Evolutionary conservation across 2,113 vertebrate species (phyloP), one percentile per base, ranked within the genome.

Genomic region (Mesitornis unicolor): DNA sequence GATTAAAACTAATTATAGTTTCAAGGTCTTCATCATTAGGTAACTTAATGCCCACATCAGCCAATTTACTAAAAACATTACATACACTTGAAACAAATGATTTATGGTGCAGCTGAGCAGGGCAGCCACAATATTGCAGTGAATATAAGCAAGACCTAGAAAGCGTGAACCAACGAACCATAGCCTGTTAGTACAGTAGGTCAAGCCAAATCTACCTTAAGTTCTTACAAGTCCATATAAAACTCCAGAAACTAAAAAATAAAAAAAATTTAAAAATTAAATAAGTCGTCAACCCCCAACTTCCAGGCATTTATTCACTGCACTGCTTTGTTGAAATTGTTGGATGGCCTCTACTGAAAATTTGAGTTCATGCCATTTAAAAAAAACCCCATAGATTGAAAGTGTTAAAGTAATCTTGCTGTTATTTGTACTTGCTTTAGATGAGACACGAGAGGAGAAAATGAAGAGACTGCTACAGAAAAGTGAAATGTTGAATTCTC

Each of bases 21-120:
- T 79, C 61, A 96, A 71, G 50, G 60, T 95, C 96, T 93, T 95
- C 40, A 69, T 81, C 93, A 95, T 96, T 94, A 96, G 8, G 5
- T 91, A 95, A 95, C 63, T 85, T 75, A 48, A 81, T 96, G 75
- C 42, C 83, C 29, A 87, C 65, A 95, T 50, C 38, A 68, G 77
- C 40, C 81, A 68, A 81, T 87, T 91, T 57, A 95, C 22, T 84
- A 82, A 84, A 93, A 88, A 84, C 40, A 89, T 53, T 35, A 76
- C 45, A 94, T 31, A 82, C 5, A 87, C 47, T 64, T 28, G 48
- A 93, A 95, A 86, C 69, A 95, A 95, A 85, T 75, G 51, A 95
- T 92, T 96, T 76, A 64, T 86, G 89, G 29, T 61, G 13, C 47
- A 87, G 85, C 13, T 83, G 40, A 95, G 54, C 28, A 80, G 73